Base-by-base conservation (phyloP, 64 coral and sea anemone species). In the Actinia equina region DNA sequence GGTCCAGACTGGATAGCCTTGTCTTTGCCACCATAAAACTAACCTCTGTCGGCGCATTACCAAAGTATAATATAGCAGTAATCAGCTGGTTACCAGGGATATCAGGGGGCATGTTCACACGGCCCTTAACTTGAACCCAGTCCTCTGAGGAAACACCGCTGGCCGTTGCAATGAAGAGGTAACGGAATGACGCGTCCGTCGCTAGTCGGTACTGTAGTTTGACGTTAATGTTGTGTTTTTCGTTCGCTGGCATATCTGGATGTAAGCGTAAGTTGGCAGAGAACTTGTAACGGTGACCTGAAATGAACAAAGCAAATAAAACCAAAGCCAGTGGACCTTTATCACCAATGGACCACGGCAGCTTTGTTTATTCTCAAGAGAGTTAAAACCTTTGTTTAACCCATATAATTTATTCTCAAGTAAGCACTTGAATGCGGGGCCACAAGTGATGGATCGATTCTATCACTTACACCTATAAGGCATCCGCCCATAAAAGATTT, bases 61-160 rank as follows among this genome's bases (percentile, higher is more conserved):
- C 69, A 74, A 74, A 74, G 69, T 74, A 74, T 26, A 74, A 37
- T 74, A 74, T 41, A 30, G 69, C 69, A n/a, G 69, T 74, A 5
- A 37, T 14, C 69, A 74, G 69, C 69, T 74, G 69, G 69, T 30
- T 74, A 1, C 69, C 69, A 30, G 69, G 69, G 69, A 74, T 5
- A 41, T 74, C 69, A 74, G 69, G 69, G 9, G 69, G 69, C 69
- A 74, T 74, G 26, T 13, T 74, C 22, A 74, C 6, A 14, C 26
- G n/a, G 23, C 69, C 69, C 26, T 42, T 74, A 8, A 74, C 69
- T 74, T 26, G 8, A 17, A 74, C 26, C 69, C 69, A 74, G 25
- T 74, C 69, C 69, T 74, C 10, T 26, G 69, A 74, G 23, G 69
- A 41, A 30, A 74, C 25, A 74, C 69, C 69, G 69, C 26, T 37